A percentile compares a stretch with the other conserved stretches of the same genome.
Conservation (phyloP, 2,797 vertebrate genomes). For the Sebastes cheni region DNA sequence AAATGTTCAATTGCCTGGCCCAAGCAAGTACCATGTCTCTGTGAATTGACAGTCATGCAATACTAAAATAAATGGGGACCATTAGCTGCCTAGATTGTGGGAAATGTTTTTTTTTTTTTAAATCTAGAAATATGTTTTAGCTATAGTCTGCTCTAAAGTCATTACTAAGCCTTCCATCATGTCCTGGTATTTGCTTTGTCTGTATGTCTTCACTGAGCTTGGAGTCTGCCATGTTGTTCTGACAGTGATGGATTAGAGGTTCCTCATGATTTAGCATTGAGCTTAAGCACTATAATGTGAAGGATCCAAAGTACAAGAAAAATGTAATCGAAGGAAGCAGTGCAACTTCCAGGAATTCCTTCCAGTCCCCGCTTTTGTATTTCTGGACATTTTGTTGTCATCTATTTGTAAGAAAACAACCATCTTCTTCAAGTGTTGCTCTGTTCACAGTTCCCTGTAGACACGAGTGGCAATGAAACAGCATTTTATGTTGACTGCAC, state of each 20-base stretch:
- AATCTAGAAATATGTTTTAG: neutral
- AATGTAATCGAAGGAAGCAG: conserved; percentile 44
- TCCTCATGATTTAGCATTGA: conserved; percentile 33
- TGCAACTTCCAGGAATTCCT: conserved; percentile 19
- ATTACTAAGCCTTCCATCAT: neutral
- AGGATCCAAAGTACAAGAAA: conserved; percentile 27
- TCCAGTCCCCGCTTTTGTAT: conserved; percentile 16
- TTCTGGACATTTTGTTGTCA: conserved; percentile 16
- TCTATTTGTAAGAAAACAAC: conserved; percentile 11
- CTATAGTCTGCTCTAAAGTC: neutral
- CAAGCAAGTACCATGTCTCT: neutral
- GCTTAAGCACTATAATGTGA: conserved; percentile 2
- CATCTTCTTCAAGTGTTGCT: neutral
- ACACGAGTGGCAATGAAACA: conserved; percentile 18
- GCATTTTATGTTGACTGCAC: conserved; percentile 3
- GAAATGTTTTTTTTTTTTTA: neutral
- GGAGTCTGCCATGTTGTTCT: conserved; percentile 26
- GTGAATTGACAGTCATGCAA: no score
- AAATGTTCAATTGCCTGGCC: neutral
- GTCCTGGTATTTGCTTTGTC: neutral
- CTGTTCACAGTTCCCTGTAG: neutral
- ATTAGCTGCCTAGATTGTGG: neutral
- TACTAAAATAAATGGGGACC: neutral
- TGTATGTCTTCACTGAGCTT: conserved; percentile 5
- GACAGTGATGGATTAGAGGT: conserved; percentile 40